Evolutionary conservation across 2,888 invertebrate genomes (phyloP).

Genomic region (Megastigmus dorsalis): DNA sequence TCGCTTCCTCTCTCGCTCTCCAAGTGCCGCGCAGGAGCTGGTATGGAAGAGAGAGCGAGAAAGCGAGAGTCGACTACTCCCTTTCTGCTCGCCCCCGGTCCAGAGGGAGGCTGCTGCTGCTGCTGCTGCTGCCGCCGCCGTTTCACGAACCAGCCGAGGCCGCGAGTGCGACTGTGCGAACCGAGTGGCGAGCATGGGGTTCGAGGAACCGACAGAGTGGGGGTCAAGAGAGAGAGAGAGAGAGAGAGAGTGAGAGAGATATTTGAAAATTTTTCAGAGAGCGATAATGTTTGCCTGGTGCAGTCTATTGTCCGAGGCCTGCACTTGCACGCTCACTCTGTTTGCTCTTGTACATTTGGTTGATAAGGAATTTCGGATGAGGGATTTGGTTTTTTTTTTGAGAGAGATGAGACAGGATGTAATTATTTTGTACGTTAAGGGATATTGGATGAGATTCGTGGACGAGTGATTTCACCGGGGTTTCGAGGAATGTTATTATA

Average conservation of each 20-base stretch:
- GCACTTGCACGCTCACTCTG: too few species aligned
- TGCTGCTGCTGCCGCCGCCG: too few species aligned
- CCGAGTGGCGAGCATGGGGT: neutral
- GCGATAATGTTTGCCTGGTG: conserved; percentile 1
- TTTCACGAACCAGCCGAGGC: neutral
- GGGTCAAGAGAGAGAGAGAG: neutral
- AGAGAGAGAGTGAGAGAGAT: neutral
- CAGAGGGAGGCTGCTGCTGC: conserved; percentile 1
- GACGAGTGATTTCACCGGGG: too few species aligned
- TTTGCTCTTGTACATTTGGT: too few species aligned
- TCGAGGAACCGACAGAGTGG: neutral
- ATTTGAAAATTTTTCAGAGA: conserved; percentile 25
- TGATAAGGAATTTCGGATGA: too few species aligned
- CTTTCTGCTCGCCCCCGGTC: neutral
- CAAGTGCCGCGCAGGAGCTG: too few species aligned
- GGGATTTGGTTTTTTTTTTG: too few species aligned
- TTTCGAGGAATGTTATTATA: too few species aligned
- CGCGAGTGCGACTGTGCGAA: conserved; percentile 21
- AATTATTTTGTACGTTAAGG: too few species aligned
- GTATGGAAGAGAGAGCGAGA: neutral
- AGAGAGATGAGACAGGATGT: too few species aligned
- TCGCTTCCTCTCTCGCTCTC: conserved; percentile 2
- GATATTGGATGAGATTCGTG: too few species aligned
- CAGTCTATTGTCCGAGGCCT: neutral
- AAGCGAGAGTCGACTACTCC: too few species aligned